A percentile compares a stretch with the other conserved stretches of the same genome.
phyloP scores from a whole-genome alignment of 2,797 vertebrate genomes.

The Choloepus didactylus region DNA sequence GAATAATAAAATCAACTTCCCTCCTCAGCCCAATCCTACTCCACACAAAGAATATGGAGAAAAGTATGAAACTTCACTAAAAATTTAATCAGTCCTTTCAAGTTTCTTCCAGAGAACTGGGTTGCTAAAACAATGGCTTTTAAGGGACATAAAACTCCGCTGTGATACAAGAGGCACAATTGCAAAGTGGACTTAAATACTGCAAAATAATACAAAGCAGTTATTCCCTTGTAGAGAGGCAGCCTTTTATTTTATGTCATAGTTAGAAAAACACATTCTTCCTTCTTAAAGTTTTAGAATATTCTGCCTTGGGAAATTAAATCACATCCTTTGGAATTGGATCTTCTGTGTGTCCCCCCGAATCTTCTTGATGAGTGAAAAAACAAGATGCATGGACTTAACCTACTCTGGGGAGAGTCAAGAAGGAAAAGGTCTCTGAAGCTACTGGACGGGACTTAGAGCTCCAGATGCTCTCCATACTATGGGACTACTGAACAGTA shows the following conservation, averaged over 20 bases:
- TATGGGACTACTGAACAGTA: neutral
- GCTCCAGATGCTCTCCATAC: neutral
- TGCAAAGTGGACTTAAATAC: neutral
- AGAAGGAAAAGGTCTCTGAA: neutral
- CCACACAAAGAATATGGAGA: neutral
- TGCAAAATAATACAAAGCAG: neutral
- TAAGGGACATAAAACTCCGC: neutral
- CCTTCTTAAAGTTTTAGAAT: conserved; percentile 30
- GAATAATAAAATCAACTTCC: neutral
- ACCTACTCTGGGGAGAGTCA: neutral
- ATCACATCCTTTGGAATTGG: neutral
- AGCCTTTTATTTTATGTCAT: neutral
- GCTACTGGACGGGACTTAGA: neutral
- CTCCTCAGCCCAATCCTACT: neutral
- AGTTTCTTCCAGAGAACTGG: conserved; percentile 12
- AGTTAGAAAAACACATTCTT: conserved; percentile 10
- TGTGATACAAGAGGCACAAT: neutral
- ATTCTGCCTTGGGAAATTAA: neutral
- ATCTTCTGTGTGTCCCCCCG: neutral
- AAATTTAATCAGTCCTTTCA: conserved; percentile 24
- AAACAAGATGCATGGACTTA: neutral
- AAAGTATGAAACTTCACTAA: neutral
- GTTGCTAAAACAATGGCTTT: neutral
- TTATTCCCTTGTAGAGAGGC: neutral
- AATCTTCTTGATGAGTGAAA: neutral